phyloP scores from a whole-genome alignment of 2,113 vertebrate genomes.

The Ciconia maguari region DNA sequence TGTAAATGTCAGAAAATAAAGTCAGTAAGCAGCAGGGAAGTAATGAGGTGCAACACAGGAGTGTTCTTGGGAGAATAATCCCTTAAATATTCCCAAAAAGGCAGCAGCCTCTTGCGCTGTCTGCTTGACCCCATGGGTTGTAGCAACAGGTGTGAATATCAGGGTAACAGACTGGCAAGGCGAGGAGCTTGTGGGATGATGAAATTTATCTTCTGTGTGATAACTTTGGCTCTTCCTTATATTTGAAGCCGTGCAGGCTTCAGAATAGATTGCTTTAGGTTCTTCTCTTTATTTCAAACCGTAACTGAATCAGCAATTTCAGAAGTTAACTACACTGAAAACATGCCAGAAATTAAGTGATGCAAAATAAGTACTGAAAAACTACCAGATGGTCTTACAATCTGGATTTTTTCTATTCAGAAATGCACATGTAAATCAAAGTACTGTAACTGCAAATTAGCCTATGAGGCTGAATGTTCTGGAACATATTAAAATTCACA shows the following conservation, averaged over 20 bases:
- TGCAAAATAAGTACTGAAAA: not conserved
- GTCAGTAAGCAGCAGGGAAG: not conserved
- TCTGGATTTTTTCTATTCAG: not conserved
- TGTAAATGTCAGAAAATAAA: not conserved
- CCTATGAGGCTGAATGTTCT: not conserved
- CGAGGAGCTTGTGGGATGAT: not conserved
- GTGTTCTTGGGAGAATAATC: not conserved
- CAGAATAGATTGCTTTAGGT: not conserved
- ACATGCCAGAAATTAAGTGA: not conserved
- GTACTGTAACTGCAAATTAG: not conserved
- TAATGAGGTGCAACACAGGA: not conserved
- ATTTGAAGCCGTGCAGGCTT: not conserved
- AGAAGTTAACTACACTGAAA: not conserved
- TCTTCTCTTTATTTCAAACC: not conserved
- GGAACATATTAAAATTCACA: not conserved
- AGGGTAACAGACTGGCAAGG: not conserved
- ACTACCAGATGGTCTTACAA: not conserved
- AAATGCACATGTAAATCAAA: conserved; percentile 6
- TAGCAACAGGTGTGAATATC: not conserved
- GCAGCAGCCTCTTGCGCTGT: rapidly evolving
- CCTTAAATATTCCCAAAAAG: not conserved
- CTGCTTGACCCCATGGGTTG: not conserved
- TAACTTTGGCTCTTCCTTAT: not conserved
- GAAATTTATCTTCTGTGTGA: not conserved
- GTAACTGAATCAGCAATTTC: not conserved